Evolutionary conservation across 2,888 invertebrate genomes (phyloP), one percentile per base, ranked within the genome.

Genomic region (Heliconius hortense): DNA sequence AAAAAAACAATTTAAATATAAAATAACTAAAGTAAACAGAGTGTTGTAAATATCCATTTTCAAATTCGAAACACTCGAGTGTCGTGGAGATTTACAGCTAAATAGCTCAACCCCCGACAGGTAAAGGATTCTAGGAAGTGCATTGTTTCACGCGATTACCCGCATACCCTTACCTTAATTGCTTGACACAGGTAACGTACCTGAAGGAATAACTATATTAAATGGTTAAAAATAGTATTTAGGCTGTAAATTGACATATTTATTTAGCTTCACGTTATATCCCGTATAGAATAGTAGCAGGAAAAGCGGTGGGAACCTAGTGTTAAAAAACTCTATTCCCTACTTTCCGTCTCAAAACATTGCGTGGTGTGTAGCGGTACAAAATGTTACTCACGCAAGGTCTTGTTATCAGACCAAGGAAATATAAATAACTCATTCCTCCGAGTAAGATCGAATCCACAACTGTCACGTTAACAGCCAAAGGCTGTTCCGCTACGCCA

Each of bases 111-210:
- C 72, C 74, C 69, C 26, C 21, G 35, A 56, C 88, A 88, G 88
- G 88, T 88, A 88, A 82, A 77, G 74, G 78, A 83, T 88, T 88
- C 82, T 74, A 76, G 86, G 88, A 88, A 83, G 81, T 48, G 75
- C 76, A 81, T 86, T 88, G 88, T 88, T 84, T 86, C 84, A 83
- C 81, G 28, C 82, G 82, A 85, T 84, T 84, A 84, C 81, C 79
- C 80, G 77, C 79, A 70, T 48, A 63, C 73, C 79, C 74, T 72
- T 43, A 59, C 53, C 24, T 59, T 71, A 60, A 71, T 71, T 60
- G 71, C 60, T 43, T 8, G 18, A 71, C 60, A 26, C 39, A 28
- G 60, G 59, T 71, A 43, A 60, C 18, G 18, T 62, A 71, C 71
- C 71, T 28, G 60, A 24, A 15, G 39, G 4, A 43, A 8, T 7